Percentiles rank a stretch among this genome's conserved stretches.
Conservation (phyloP, 1,140 invertebrate genomes). For the Maconellicoccus hirsutus region DNA sequence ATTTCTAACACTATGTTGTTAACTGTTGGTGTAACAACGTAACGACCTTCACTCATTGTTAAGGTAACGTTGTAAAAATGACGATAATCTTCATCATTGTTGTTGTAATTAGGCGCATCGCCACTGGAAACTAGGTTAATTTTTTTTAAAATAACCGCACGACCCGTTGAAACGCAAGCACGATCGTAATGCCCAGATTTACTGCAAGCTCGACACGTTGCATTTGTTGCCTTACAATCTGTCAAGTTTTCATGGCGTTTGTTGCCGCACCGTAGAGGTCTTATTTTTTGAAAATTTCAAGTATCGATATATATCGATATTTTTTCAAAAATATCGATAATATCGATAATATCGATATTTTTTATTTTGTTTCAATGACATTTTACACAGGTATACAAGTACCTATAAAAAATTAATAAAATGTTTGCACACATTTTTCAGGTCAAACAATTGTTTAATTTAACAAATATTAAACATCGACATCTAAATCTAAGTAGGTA, state of each 20-base stretch:
- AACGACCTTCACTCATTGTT: background rate
- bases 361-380: background rate
- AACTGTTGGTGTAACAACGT: background rate
- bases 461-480: background rate
- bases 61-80: background rate
- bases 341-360: too few relatives aligned
- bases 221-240: background rate
- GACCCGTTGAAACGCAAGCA: background rate
- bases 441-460: background rate
- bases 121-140: too few relatives aligned
- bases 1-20: background rate
- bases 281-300: too few relatives aligned
- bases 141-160: background rate
- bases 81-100: background rate
- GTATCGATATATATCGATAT: too few relatives aligned
- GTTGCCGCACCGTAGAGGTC: background rate
- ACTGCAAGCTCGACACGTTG: background rate
- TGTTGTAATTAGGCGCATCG: background rate
- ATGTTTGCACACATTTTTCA: too few relatives aligned
- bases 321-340: too few relatives aligned
- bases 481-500: background rate
- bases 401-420: background rate
- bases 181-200: background rate
- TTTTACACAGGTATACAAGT: background rate
- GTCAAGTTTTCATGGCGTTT: background rate